Percentiles rank a stretch among this genome's conserved stretches.
Evolutionary conservation across 2,797 vertebrate genomes (phyloP).

Genomic region (Iguana delicatissima): DNA sequence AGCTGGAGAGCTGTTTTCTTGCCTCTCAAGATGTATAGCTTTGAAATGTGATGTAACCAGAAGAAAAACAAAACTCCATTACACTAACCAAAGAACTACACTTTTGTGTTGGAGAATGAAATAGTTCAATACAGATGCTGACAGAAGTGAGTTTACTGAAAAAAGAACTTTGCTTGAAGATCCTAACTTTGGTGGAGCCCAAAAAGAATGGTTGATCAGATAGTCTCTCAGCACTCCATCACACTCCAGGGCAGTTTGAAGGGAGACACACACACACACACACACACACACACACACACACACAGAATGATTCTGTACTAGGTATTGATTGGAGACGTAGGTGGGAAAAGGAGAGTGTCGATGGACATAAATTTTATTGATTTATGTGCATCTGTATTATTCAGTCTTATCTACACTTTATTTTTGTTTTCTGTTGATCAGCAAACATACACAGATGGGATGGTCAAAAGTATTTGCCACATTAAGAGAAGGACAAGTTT

Average conservation of each 20-base stretch:
- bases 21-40: slow-evolving; percentile 42
- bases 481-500: no score
- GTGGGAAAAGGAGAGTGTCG: no score
- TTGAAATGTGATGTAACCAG: slow-evolving; percentile 30
- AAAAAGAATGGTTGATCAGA: background rate
- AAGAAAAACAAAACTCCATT: background rate
- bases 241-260: background rate
- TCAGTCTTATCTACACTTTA: background rate
- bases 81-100: slow-evolving; percentile 14
- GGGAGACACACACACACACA: background rate
- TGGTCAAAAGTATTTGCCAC: no score
- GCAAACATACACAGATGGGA: background rate
- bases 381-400: background rate
- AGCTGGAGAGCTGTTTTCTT: slow-evolving; percentile 26
- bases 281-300: background rate
- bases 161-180: background rate
- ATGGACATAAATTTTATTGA: no score
- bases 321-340: no score
- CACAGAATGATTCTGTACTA: background rate
- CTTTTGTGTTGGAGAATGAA: slow-evolving; percentile 23
- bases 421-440: background rate
- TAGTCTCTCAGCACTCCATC: background rate
- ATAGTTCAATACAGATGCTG: slow-evolving; percentile 23
- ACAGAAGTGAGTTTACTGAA: background rate
- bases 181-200: background rate